Percentiles rank a stretch among this genome's conserved stretches.
Conservation (phyloP, 2,888 invertebrate genomes). For the Penaeus monodon region DNA sequence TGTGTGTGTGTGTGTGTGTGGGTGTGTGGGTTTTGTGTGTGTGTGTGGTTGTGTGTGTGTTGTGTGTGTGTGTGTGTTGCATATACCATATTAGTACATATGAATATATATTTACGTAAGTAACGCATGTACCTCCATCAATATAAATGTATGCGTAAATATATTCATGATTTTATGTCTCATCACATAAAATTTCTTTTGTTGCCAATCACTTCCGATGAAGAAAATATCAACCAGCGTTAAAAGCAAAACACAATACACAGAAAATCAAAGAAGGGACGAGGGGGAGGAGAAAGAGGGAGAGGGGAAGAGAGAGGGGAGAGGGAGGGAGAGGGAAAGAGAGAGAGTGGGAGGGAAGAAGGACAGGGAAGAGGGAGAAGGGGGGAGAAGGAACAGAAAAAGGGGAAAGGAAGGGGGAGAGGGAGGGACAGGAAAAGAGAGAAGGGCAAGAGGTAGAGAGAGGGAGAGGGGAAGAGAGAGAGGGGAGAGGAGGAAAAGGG, state of each 20-base stretch:
- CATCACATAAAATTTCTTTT: too few relatives aligned
- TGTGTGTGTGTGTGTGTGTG: too few relatives aligned
- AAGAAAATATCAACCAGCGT: background rate
- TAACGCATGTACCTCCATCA: too few relatives aligned
- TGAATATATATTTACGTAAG: too few relatives aligned
- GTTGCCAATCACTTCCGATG: too few relatives aligned
- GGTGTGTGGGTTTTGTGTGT: too few relatives aligned
- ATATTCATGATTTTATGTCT: too few relatives aligned
- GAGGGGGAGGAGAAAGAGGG: background rate
- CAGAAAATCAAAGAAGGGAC: background rate
- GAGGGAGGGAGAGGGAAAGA: background rate
- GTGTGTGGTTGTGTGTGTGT: too few relatives aligned
- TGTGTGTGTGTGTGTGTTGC: too few relatives aligned
- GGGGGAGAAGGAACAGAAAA: background rate
- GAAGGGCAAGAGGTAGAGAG: background rate
- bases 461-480: background rate
- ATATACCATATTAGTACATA: too few relatives aligned
- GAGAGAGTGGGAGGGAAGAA: background rate
- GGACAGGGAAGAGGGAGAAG: background rate
- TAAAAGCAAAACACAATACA: too few relatives aligned
- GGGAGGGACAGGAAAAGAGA: background rate
- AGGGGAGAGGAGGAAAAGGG: background rate
- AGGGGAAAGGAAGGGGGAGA: background rate
- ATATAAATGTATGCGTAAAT: too few relatives aligned
- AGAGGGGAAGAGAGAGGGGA: background rate